Base-by-base conservation (phyloP, 2,888 invertebrate genomes). In the Epiblema foenella region DNA sequence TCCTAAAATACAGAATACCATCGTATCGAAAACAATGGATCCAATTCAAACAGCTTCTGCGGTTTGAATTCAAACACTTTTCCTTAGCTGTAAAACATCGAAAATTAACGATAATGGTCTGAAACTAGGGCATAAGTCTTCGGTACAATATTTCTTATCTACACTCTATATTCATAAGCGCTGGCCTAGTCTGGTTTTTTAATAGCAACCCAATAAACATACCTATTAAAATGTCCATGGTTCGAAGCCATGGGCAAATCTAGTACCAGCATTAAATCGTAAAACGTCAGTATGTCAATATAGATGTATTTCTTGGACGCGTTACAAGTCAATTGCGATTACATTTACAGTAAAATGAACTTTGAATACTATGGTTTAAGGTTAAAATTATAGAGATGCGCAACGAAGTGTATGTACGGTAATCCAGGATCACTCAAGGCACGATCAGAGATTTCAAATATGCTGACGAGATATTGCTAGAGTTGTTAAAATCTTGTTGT, bases 341-440 rank as follows among this genome's bases (percentile, higher is more conserved):
- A 42, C 46, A 7, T 52, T 52, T 63, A 67, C 11, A 29, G 37
- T 42, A 73, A 68, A 73, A 54, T 68, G 42, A 17, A 69, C 67
- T 18, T 2, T 59, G 42, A 0, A 18, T 5, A 0, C 15, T 57
- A 11, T 0, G 2, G 0, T 0, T 1, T 59, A 72, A 24, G 68
- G 69, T 75, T 60, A 64, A 33, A 68, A 76, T 75, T 78, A 17
- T 12, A 33, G 60, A 70, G 64, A 63, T 39, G n/a, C 37, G 39
- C 29, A 49, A 42, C 46, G 68, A 42, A 69, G 74, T 76, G 76
- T 72, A 78, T 77, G 75, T 74, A 70, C 76, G 74, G 83, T 89
- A 89, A 89, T 87, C 88, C 85, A 73, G 86, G 87, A 89, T 89
- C 87, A 89, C 84, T 85, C 80, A 83, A 86, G 84, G 87, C 82